These are phyloP conservation scores for Telenomus remus DNA, from an alignment of 1,140 invertebrate genomes.

Conservation along the genomic window DNA sequence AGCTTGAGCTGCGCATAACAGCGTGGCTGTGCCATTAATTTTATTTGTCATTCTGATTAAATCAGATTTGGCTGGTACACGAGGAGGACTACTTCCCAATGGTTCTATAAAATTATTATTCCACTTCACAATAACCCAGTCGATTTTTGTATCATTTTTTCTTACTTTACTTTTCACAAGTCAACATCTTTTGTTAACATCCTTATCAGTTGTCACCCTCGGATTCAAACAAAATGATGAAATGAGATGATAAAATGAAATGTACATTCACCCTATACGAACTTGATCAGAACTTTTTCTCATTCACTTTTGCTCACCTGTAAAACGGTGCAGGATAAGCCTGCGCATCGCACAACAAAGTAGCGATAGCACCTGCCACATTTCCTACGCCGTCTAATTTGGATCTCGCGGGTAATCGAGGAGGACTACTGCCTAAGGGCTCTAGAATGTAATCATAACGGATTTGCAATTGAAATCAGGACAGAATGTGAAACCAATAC, in stretches of 20 bases:
- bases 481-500: constrained; percentile 23
- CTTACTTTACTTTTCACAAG: background rate
- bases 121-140: background rate
- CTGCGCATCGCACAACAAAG: constrained; percentile 80
- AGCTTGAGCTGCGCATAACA: constrained; percentile 80
- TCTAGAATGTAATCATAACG: constrained; percentile 70
- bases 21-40: constrained; percentile 71
- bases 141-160: background rate
- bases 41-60: constrained; percentile 67
- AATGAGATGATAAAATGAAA: too few species aligned
- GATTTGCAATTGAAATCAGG: background rate
- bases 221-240: too few species aligned
- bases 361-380: constrained; percentile 67
- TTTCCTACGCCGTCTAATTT: constrained; percentile 73
- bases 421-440: constrained; percentile 78
- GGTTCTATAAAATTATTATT: constrained; percentile 74
- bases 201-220: too few species aligned
- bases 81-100: constrained; percentile 77
- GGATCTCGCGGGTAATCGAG: constrained; percentile 76
- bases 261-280: too few species aligned
- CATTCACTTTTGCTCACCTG: constrained; percentile 73
- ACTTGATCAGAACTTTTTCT: too few species aligned
- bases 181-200: constrained; percentile 11
- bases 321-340: constrained; percentile 78
- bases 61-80: constrained; percentile 75